These are phyloP conservation scores for Cephus sareptanus DNA, from an alignment of 2,888 invertebrate genomes.

Conservation along the genomic window DNA sequence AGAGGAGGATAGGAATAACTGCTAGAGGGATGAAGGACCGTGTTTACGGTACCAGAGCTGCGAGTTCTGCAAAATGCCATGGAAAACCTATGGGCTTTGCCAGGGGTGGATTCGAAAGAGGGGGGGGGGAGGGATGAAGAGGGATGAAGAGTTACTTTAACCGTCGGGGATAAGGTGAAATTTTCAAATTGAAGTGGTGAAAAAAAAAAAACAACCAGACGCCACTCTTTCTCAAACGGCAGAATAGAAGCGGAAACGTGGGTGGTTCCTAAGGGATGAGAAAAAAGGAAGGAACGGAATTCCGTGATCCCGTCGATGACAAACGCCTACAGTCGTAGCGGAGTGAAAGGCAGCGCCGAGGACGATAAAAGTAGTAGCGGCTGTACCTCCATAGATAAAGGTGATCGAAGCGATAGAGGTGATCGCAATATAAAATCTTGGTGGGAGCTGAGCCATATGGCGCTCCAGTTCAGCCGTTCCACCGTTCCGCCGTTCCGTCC, in stretches of 20 bases:
- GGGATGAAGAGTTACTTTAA: background rate
- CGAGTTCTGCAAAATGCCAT: background rate
- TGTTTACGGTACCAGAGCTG: background rate
- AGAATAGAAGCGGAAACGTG: background rate
- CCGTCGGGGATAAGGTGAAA: background rate
- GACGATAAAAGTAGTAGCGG: constrained; percentile 32
- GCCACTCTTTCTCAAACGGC: background rate
- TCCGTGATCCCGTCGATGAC: background rate
- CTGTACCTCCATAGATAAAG: constrained; percentile 35
- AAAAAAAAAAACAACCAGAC: background rate
- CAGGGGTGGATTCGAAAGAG: background rate
- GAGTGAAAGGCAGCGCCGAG: background rate
- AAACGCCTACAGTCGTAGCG: constrained; percentile 1
- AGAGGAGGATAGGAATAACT: background rate
- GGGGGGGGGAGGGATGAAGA: no score
- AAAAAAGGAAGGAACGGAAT: background rate
- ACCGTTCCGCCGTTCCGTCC: constrained; percentile 15
- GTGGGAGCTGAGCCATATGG: constrained; percentile 42
- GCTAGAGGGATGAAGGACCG: background rate
- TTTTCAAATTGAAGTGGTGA: background rate
- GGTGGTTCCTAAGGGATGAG: background rate
- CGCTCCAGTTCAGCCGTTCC: constrained; percentile 32
- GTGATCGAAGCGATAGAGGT: constrained; percentile 43
- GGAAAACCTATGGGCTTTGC: background rate
- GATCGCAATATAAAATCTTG: constrained; percentile 51